Evolutionary conservation across 2,888 invertebrate genomes (phyloP), one percentile per base, ranked within the genome.

Genomic region (Amphiduros pacificus): DNA sequence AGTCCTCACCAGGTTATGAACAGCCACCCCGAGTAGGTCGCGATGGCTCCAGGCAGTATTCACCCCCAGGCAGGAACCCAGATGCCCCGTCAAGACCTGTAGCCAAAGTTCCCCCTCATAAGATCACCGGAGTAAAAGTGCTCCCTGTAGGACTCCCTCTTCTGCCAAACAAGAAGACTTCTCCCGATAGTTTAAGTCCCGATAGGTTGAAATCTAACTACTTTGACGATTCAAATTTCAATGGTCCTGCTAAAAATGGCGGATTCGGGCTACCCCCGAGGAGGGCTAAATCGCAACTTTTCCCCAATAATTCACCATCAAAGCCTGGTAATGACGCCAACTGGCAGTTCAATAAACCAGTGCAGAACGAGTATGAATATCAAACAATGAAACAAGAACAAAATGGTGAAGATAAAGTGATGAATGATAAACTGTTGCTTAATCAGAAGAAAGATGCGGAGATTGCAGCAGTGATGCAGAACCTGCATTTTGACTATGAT

Each of bases 41-140:
- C n/a, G n/a, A n/a, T n/a, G n/a, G n/a, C n/a, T n/a, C n/a, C n/a
- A 44, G n/a, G 44, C 44, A 44, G 6, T 4, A 17, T n/a, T n/a
- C 44, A 5, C 51, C 51, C 24, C 27, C 51, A 17, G 17, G 22
- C 20, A 17, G 17, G 24, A 32, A 27, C 2, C 29, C 58, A 6
- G 58, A 58, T 32, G 31, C 36, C 20, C 50, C 58, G 2, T 14
- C 51, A 4, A 55, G 55, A 22, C 69, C 69, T 2, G 61, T 69
- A 6, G 69, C 69, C 14, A 62, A 54, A 57, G 69, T 69, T 3
- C 64, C 66, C 20, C 69, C 69, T 9, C 67, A 64, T 31, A 69
- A 64, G 50, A 50, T 66, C 17, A 31, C 51, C 14, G 67, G 69
- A 14, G 60, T 69, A 11, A 50, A 56, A 27, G 69, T 69, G 3